Conservation (phyloP, 1,140 invertebrate species). For the Drosophila miranda region DNA sequence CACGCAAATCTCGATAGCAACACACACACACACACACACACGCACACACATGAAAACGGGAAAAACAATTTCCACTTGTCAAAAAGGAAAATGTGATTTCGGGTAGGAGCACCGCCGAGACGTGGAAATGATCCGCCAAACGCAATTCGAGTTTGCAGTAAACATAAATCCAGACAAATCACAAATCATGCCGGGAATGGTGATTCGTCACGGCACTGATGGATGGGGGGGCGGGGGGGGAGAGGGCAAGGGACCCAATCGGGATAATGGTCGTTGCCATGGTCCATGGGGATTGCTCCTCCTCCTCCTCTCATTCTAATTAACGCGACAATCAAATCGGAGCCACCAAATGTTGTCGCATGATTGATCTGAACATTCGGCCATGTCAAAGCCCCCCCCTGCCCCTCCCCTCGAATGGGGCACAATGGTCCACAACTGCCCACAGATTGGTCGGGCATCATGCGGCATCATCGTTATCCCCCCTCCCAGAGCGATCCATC, state of each 20-base stretch:
- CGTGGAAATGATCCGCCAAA: slow-evolving; percentile 32
- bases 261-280: slow-evolving; percentile 15
- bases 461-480: slow-evolving; percentile 27
- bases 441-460: slow-evolving; percentile 23
- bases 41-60: slow-evolving; percentile 5
- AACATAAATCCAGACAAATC: slow-evolving; percentile 62
- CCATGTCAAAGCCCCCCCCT: slow-evolving; percentile 24
- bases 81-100: slow-evolving; percentile 18
- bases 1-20: slow-evolving; percentile 70
- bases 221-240: neutral
- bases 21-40: neutral
- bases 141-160: slow-evolving; percentile 42
- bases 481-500: slow-evolving; percentile 8
- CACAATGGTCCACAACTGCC: slow-evolving; percentile 35
- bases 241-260: neutral
- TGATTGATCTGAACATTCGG: slow-evolving; percentile 42
- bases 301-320: slow-evolving; percentile 47
- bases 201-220: slow-evolving; percentile 52
- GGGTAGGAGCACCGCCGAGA: too few species aligned
- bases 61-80: slow-evolving; percentile 63
- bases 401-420: too few species aligned
- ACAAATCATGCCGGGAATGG: slow-evolving; percentile 62
- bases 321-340: slow-evolving; percentile 74
- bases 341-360: slow-evolving; percentile 62
- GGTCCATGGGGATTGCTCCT: slow-evolving; percentile 6